Percentiles rank a stretch among this genome's conserved stretches.
Evolutionary conservation across 2,888 invertebrate genomes (phyloP).

Genomic region (Leptura quadrifasciata): DNA sequence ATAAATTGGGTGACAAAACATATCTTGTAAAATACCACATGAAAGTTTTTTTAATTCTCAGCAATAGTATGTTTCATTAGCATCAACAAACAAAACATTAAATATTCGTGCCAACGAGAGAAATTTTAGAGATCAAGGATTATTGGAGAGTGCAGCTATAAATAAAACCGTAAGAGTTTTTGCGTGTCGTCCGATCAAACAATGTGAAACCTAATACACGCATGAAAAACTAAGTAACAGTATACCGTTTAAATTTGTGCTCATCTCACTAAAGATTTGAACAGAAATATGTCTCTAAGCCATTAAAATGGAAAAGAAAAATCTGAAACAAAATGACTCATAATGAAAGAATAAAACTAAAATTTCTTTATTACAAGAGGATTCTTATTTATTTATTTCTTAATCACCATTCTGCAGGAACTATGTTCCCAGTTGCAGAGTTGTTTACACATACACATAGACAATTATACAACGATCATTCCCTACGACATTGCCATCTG

Average conservation of each 20-base stretch:
- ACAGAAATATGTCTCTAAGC: not conserved
- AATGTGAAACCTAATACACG: conserved; percentile 21
- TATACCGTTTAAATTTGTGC: conserved; percentile 26
- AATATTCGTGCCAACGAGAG: not conserved
- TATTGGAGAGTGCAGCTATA: not conserved
- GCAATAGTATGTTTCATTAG: too few species aligned
- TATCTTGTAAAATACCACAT: too few species aligned
- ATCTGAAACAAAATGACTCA: not conserved
- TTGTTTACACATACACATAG: too few species aligned
- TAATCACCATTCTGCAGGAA: too few species aligned
- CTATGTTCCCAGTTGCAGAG: too few species aligned
- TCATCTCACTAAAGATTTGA: not conserved
- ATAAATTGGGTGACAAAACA: too few species aligned
- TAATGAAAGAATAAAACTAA: too few species aligned
- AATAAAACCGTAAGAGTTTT: conserved; percentile 16
- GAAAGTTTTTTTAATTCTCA: too few species aligned
- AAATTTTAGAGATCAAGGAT: conserved; percentile 2
- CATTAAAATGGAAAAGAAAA: not conserved
- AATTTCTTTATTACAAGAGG: too few species aligned
- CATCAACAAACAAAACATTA: not conserved
- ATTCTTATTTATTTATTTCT: too few species aligned
- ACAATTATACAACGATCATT: too few species aligned
- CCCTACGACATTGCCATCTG: too few species aligned
- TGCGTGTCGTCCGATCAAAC: conserved; percentile 11
- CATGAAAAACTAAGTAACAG: conserved; percentile 16